Evolutionary conservation across 1,140 invertebrate genomes (phyloP).

Genomic region (Lepidurus apus): DNA sequence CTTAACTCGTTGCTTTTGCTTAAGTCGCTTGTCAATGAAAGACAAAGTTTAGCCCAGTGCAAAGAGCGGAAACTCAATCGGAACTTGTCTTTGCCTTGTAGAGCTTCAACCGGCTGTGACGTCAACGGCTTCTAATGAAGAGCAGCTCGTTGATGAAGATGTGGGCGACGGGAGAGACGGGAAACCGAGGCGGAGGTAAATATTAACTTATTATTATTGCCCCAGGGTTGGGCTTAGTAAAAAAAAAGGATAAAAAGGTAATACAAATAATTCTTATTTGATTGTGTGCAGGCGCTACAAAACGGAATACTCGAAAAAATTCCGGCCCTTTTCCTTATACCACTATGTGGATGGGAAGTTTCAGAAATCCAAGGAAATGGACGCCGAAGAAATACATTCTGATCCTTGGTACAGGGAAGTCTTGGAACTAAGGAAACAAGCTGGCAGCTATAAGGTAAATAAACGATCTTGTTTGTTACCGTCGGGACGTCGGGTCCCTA

Average conservation of each 20-base stretch:
- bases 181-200: conserved; percentile 39
- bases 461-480: neutral
- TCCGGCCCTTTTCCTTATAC: conserved; percentile 73
- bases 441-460: conserved; percentile 80
- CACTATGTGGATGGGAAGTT: conserved; percentile 68
- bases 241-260: no score
- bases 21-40: no score
- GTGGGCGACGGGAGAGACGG: conserved; percentile 41
- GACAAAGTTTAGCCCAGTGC: neutral
- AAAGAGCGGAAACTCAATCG: conserved; percentile 49
- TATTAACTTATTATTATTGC: conserved; percentile 16
- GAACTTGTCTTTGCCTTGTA: neutral
- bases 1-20: no score
- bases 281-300: conserved; percentile 45
- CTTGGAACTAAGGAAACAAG: conserved; percentile 79
- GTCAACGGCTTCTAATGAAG: conserved; percentile 5
- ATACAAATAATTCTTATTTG: neutral
- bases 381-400: conserved; percentile 42
- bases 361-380: conserved; percentile 49
- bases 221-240: conserved; percentile 22
- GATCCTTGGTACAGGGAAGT: conserved; percentile 75
- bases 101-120: conserved; percentile 21
- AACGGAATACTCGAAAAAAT: conserved; percentile 73
- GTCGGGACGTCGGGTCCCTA: no score
- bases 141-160: conserved; percentile 35